Conservation (phyloP, 2,797 vertebrate species). For the Tamandua tetradactyla region DNA sequence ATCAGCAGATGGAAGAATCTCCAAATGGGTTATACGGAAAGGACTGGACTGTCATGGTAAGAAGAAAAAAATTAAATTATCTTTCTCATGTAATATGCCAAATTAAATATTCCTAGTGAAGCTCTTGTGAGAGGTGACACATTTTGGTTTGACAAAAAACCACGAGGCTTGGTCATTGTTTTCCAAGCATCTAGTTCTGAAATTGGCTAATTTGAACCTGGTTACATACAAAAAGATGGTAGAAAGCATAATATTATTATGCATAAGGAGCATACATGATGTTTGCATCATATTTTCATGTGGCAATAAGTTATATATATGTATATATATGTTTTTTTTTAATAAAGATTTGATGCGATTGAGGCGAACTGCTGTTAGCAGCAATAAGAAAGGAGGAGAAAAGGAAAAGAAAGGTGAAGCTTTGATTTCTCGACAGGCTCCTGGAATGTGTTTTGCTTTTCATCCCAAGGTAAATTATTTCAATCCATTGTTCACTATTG, state of each 20-base stretch:
- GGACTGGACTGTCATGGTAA: conserved; percentile 91
- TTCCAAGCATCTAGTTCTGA: neutral
- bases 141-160: neutral
- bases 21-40: conserved; percentile 90
- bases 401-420: conserved; percentile 84
- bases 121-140: neutral
- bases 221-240: neutral
- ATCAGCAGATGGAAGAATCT: conserved; percentile 91
- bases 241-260: neutral
- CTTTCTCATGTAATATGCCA: neutral
- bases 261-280: neutral
- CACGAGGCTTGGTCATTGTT: neutral
- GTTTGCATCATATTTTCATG: neutral
- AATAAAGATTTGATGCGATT: conserved; percentile 91
- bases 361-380: conserved; percentile 80
- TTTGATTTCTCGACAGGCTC: conserved; percentile 85
- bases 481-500: neutral
- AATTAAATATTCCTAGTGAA: conserved; percentile 14
- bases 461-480: conserved; percentile 88
- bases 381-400: conserved; percentile 72
- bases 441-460: conserved; percentile 94
- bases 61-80: neutral
- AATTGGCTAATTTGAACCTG: conserved; percentile 11
- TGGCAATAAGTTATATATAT: neutral
- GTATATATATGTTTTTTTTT: neutral